These are phyloP conservation scores for Hemibagrus guttatus DNA, from an alignment of 2,797 vertebrate genomes.

Conservation along the genomic window DNA sequence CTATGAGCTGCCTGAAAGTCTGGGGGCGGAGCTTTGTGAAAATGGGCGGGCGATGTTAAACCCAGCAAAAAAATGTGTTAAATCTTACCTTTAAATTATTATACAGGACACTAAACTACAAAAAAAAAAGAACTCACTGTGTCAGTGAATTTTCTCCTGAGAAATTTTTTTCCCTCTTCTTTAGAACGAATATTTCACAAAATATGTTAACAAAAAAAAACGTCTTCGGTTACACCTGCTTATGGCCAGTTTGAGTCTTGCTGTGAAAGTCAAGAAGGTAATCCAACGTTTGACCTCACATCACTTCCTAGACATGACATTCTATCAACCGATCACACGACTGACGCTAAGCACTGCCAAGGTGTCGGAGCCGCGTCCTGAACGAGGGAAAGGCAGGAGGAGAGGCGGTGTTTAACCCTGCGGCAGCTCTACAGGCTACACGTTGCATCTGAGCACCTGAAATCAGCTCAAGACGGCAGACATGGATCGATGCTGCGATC, in stretches of 20 bases:
- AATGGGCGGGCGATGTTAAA: no score
- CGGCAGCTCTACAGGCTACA: constrained; percentile 6
- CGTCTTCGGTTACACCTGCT: background rate
- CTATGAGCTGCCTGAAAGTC: no score
- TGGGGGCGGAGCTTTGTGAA: no score
- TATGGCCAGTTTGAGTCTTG: background rate
- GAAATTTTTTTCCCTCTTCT: background rate
- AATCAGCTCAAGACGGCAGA: constrained; percentile 23
- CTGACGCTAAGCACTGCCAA: background rate
- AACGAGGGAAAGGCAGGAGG: background rate
- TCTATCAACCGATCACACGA: background rate
- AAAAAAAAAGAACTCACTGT: background rate
- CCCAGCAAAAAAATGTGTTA: no score
- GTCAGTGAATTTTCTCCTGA: background rate
- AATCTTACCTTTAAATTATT: background rate
- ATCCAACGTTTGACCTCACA: background rate
- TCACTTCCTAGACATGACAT: no score
- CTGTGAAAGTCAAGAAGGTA: background rate
- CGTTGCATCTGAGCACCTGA: constrained; percentile 19
- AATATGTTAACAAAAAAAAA: background rate
- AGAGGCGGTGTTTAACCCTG: constrained; percentile 25
- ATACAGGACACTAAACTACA: background rate
- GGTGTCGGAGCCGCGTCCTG: background rate
- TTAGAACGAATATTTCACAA: background rate
- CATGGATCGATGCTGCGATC: constrained; percentile 35